Conservation (phyloP, 2,797 vertebrate species). For the Microctenopoma stevenorrisi region DNA sequence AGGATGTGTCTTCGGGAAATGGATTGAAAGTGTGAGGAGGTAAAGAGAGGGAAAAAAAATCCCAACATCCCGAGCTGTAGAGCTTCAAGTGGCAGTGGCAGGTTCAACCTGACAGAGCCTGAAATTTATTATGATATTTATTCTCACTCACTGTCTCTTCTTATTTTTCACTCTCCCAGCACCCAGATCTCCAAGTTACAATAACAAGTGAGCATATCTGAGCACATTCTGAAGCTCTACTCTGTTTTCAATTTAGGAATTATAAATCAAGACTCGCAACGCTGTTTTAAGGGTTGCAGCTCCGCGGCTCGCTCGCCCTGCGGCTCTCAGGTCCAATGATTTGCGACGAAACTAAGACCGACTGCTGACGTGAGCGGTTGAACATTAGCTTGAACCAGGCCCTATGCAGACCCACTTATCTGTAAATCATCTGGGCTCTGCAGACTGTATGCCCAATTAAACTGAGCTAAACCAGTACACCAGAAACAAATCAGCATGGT, state of each 20-base stretch:
- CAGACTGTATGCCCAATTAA: slow-evolving; percentile 73
- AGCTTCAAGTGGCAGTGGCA: slow-evolving; percentile 58
- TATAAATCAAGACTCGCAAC: slow-evolving; percentile 14
- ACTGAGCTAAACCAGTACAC: slow-evolving; percentile 66
- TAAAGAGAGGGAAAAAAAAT: slow-evolving; percentile 12
- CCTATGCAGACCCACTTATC: slow-evolving; percentile 78
- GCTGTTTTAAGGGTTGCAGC: slow-evolving; percentile 28
- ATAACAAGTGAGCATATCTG: slow-evolving; percentile 6
- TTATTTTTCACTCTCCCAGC: slow-evolving; percentile 50
- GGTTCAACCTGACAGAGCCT: slow-evolving; percentile 64
- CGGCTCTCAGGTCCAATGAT: slow-evolving; percentile 69
- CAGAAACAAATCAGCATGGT: slow-evolving; percentile 68
- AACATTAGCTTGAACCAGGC: slow-evolving; percentile 77
- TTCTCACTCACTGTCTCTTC: slow-evolving; percentile 63
- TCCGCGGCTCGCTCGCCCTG: slow-evolving; percentile 15
- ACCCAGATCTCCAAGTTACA: slow-evolving; percentile 19
- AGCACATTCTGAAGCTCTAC: slow-evolving; percentile 25
- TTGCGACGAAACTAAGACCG: slow-evolving; percentile 59
- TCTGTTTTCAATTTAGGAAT: slow-evolving; percentile 30
- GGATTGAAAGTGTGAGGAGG: slow-evolving; percentile 54
- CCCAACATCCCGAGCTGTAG: slow-evolving; percentile 45
- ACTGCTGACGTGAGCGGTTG: slow-evolving; percentile 65
- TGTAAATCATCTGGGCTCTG: slow-evolving; percentile 78
- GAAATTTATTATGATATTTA: slow-evolving; percentile 65
- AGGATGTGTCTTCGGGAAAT: slow-evolving; percentile 41